Evolutionary conservation across 2,888 invertebrate species (phyloP), one percentile per base, ranked within the genome.

Genomic region (Lordiphosa fenestrarum): DNA sequence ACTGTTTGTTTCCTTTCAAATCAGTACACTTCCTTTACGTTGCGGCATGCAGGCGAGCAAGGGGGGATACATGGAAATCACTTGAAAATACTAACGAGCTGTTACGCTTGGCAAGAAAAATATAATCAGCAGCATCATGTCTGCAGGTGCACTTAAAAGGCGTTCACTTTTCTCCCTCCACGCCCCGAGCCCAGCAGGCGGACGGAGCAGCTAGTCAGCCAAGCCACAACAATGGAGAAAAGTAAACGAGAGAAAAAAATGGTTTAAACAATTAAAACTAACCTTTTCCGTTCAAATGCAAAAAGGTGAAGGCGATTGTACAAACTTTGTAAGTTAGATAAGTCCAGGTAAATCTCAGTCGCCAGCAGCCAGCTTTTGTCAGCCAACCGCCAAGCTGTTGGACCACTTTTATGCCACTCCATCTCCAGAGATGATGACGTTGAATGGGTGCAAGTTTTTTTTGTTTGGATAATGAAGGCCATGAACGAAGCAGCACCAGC

Each of bases 41-140:
- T 53, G 19, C 23, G 47, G 21, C 33, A 82, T 83, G 69, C 3
- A 2, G 19, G 19, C 19, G 19, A 4, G 19, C 19, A 19, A 4
- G 19, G 19, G 19, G 19, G 19, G 4, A 19, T 80, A 84, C 84
- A 85, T 84, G 80, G 78, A 80, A 80, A 80, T 85, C 86, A 80
- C 86, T 80, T 85, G 69, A 85, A 80, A 85, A 81, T 81, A 80
- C 84, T 80, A 80, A 80, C 80, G 80, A 80, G 86, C 80, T 77
- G 80, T 80, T 80, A 80, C 80, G 86, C 86, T 84, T 81, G 78
- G 78, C 74, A 85, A 84, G 86, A 65, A 84, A 80, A 80, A 80
- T 78, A 78, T 85, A 78, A 85, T 85, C 78, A 78, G 86, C 80
- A 85, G 84, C 80, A 80, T 80, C 80, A 80, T 84, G 80, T 84